Evolutionary conservation across 2,113 vertebrate species (phyloP), one percentile per base, ranked within the genome.

Genomic region (Campylomormyrus numenius): DNA sequence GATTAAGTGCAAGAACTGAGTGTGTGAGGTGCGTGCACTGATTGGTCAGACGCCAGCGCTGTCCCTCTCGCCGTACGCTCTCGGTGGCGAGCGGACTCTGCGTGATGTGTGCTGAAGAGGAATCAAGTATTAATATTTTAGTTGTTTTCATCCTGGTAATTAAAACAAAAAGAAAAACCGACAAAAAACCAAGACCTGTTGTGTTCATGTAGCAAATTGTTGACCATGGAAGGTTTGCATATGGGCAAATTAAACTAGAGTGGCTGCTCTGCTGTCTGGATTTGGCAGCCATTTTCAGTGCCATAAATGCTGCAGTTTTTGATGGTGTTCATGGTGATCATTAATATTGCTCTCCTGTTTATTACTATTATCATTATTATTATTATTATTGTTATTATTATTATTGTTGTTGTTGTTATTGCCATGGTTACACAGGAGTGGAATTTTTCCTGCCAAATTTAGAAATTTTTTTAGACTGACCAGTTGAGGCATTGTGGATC

Each of bases 61-160:
- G 89, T 89, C 50, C 89, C 88, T 86, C 85, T 46, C 49, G 89
- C 74, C 21, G 53, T 62, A 15, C 27, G 91, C 35, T 88, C 58
- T 49, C n/a, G 19, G 48, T 62, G 90, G 89, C 24, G 89, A 84
- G 91, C 85, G 89, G 91, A 90, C 88, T 88, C 35, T 9, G 89
- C 88, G 77, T 88, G 88, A 46, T 58, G 35, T 89, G 3, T 87
- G 31, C 58, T 90, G 15, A 86, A 45, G 27, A 87, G 31, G 13
- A 27, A 84, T 46, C 19, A 8, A 89, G 52, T 88, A 88, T 93
- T 94, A 92, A 95, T 90, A 90, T 91, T 84, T 80, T 52, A 80
- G 70, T 27, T 89, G 6, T 80, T 52, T 89, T 31, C 24, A 17
- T 35, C 21, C 46, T 39, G 48, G 7, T 77, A 49, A 48, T 35